These are phyloP conservation scores for Myotis findleyi DNA, from an alignment of 2,797 vertebrate genomes.

Conservation along the genomic window DNA sequence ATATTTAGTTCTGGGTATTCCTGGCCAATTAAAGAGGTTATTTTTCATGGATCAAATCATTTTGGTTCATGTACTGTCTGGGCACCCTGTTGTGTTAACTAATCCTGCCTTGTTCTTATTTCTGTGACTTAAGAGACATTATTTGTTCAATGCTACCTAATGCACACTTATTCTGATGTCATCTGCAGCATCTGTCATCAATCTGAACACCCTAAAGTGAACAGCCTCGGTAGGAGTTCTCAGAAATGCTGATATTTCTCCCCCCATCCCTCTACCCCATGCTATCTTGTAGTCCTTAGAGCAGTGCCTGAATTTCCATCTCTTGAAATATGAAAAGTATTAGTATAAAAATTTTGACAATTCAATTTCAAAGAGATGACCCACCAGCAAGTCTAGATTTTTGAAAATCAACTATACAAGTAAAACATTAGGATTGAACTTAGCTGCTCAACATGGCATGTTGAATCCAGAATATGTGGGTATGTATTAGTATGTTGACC, in stretches of 20 bases:
- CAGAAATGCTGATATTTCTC: background rate
- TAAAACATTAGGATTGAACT: background rate
- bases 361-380: background rate
- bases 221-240: background rate
- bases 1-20: background rate
- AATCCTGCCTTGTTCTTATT: background rate
- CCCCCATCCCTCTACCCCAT: background rate
- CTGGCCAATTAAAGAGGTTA: background rate
- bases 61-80: background rate
- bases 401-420: background rate
- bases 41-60: background rate
- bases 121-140: background rate
- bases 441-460: background rate
- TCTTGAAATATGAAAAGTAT: slow-evolving; percentile 9
- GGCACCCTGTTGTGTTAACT: background rate
- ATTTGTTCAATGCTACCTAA: background rate
- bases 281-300: background rate
- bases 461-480: background rate
- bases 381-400: background rate
- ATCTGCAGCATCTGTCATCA: background rate
- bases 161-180: background rate
- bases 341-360: background rate
- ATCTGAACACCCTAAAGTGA: background rate
- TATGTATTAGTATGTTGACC: background rate
- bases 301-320: background rate